Evolutionary conservation across 1,140 invertebrate species (phyloP).

Genomic region (Scylla paramamosain): DNA sequence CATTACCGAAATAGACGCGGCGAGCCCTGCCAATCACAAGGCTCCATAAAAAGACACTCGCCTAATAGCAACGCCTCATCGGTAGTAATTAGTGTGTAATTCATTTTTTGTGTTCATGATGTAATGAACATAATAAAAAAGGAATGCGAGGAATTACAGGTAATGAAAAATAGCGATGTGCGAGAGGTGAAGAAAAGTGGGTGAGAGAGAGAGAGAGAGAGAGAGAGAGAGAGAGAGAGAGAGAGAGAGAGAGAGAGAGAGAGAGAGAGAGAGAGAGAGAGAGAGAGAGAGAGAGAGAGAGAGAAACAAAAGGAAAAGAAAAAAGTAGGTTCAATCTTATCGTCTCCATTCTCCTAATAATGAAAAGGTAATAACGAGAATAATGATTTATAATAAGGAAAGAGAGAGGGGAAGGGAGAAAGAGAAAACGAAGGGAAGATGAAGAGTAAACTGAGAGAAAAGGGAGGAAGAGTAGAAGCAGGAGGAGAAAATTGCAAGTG

Average conservation of each 20-base stretch:
- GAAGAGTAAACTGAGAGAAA: neutral
- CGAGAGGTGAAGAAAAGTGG: neutral
- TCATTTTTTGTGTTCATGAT: neutral
- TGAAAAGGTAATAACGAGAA: neutral
- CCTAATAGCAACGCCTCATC: neutral
- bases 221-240: slow-evolving; percentile 20
- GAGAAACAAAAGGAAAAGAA: neutral
- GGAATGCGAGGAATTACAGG: neutral
- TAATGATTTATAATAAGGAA: neutral
- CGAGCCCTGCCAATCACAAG: neutral
- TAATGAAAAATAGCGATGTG: neutral
- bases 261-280: slow-evolving; percentile 4
- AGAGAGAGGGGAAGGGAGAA: neutral
- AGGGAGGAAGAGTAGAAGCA: too few species aligned
- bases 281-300: neutral
- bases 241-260: slow-evolving; percentile 12
- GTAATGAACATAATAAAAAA: neutral
- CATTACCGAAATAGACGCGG: neutral
- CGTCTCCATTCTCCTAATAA: neutral
- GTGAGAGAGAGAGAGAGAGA: neutral
- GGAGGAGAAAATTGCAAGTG: neutral
- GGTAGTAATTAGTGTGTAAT: neutral
- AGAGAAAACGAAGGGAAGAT: neutral
- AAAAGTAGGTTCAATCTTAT: neutral
- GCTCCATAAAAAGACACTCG: neutral